Percentiles rank a stretch among this genome's conserved stretches.
These are phyloP conservation scores for Eublepharis macularius DNA, from an alignment of 2,113 vertebrate genomes.

Conservation along the genomic window DNA sequence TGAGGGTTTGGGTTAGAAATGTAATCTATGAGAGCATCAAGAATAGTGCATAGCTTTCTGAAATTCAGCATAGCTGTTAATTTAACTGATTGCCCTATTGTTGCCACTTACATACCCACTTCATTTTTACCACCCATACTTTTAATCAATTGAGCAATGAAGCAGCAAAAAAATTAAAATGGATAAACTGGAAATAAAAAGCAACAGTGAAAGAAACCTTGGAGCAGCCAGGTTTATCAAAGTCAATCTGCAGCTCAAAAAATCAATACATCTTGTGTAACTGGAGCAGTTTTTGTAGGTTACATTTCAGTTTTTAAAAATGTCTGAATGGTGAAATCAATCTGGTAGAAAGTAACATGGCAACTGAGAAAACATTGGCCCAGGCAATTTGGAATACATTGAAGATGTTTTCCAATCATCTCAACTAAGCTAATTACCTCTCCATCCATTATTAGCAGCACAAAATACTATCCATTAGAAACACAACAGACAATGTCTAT, in stretches of 20 bases:
- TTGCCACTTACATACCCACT: not conserved
- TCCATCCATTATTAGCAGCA: too few species aligned
- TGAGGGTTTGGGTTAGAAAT: not conserved
- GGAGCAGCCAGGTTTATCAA: not conserved
- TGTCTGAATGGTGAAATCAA: not conserved
- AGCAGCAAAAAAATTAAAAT: not conserved
- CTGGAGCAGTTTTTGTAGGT: too few species aligned
- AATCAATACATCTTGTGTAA: not conserved
- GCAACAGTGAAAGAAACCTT: not conserved
- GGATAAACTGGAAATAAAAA: not conserved
- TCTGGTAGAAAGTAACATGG: not conserved
- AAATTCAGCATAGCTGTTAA: not conserved
- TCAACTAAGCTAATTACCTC: not conserved
- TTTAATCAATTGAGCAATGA: not conserved
- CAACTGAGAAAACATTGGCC: not conserved
- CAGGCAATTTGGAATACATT: accelerated
- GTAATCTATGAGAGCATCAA: not conserved
- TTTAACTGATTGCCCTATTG: not conserved
- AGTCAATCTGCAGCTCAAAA: not conserved
- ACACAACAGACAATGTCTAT: not conserved
- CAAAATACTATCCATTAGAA: not conserved
- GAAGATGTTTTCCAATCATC: slow-evolving; percentile 3
- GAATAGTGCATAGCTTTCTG: not conserved
- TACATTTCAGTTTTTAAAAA: not conserved
- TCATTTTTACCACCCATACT: not conserved